phyloP scores from a whole-genome alignment of 64 coral and sea anemone genomes.

The Exaiptasia diaphana region DNA sequence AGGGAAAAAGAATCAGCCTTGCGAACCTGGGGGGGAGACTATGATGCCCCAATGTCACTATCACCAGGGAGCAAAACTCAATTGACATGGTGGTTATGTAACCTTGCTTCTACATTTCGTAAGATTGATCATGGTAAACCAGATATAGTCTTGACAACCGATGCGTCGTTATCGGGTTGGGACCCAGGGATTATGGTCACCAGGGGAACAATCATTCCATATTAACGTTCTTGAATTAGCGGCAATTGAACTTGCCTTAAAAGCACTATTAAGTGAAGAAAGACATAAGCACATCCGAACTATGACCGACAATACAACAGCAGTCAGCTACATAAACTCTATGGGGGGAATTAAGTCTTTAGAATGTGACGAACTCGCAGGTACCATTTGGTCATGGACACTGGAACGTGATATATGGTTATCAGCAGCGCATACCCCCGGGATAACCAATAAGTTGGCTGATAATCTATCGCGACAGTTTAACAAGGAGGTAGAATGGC shows the following conservation, averaged over 20 bases:
- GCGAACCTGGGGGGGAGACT: conserved; percentile 5
- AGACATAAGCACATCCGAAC: not conserved
- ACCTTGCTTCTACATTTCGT: not conserved
- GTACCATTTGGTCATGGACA: conserved; percentile 8
- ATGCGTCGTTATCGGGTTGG: conserved; percentile 22
- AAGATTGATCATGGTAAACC: conserved; percentile 40
- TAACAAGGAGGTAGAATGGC: conserved; percentile 8
- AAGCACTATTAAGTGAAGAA: not conserved
- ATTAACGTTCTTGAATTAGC: conserved; percentile 6
- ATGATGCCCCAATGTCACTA: conserved; percentile 34
- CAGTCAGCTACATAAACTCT: conserved; percentile 31
- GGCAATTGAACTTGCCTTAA: not conserved
- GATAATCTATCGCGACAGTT: conserved; percentile 15
- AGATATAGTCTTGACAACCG: not conserved
- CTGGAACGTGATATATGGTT: conserved; percentile 17
- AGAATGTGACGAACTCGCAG: not conserved
- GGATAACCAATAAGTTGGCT: not conserved
- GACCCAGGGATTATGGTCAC: conserved; percentile 30
- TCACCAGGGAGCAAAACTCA: not conserved
- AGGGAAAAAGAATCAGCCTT: conserved; percentile 32
- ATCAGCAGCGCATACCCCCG: conserved; percentile 27
- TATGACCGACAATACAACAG: conserved; percentile 25
- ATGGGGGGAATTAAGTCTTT: conserved; percentile 22
- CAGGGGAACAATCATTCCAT: not conserved
- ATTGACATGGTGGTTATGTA: conserved; percentile 23